A percentile compares a stretch with the other conserved stretches of the same genome.
phyloP scores from a whole-genome alignment of 2,113 vertebrate genomes.

The Rhinogobius similis region DNA sequence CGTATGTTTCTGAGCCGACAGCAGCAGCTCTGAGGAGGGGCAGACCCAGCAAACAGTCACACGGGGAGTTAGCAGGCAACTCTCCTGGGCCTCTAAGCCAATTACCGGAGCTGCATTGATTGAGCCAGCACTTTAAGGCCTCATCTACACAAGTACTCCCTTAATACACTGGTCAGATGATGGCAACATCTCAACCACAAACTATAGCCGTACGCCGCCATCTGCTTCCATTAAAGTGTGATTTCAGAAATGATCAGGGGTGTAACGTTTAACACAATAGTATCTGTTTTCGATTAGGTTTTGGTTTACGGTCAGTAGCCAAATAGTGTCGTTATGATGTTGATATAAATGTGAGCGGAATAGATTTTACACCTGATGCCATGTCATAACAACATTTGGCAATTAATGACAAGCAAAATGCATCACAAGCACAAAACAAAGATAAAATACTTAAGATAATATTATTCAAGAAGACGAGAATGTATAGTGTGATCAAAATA shows the following conservation, averaged over 20 bases:
- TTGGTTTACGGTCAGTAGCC: neutral
- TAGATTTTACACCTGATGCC: neutral
- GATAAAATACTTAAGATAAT: neutral
- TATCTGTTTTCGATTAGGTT: neutral
- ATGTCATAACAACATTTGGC: neutral
- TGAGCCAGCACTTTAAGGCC: slow-evolving; percentile 73
- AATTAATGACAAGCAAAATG: neutral
- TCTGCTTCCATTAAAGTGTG: slow-evolving; percentile 45
- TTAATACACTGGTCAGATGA: slow-evolving; percentile 67
- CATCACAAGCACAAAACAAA: no score
- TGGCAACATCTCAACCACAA: slow-evolving; percentile 54
- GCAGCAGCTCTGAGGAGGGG: slow-evolving; percentile 36
- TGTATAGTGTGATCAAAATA: no score
- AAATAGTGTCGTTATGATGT: neutral
- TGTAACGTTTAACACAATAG: slow-evolving; percentile 1
- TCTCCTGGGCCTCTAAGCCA: slow-evolving; percentile 69
- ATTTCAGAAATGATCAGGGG: slow-evolving; percentile 18
- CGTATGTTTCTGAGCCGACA: slow-evolving; percentile 32
- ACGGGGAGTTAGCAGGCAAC: slow-evolving; percentile 51
- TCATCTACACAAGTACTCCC: slow-evolving; percentile 69
- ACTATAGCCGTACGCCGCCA: slow-evolving; percentile 32
- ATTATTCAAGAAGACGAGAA: neutral
- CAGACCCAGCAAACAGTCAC: slow-evolving; percentile 48
- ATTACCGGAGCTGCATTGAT: slow-evolving; percentile 68
- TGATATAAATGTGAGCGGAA: neutral